A percentile compares a stretch with the other conserved stretches of the same genome.
phyloP scores from a whole-genome alignment of 2,797 vertebrate species.

The Staurois parvus region DNA sequence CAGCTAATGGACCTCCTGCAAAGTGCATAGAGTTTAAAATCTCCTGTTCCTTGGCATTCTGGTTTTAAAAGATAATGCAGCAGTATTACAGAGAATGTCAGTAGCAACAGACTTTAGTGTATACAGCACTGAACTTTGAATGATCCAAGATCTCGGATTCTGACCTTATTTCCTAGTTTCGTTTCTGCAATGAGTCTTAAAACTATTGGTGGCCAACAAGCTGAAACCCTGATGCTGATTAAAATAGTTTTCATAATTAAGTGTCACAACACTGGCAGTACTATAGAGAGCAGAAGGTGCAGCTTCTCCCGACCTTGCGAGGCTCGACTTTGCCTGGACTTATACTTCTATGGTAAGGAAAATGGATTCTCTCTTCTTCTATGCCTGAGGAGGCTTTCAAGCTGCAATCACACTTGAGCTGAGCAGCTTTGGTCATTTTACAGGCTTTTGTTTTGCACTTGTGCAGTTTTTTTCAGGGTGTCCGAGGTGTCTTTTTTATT shows the following conservation, averaged over 20 bases:
- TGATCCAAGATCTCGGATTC: background rate
- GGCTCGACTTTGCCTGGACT: too few relatives aligned
- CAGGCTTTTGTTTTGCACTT: too few relatives aligned
- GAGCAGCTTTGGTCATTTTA: too few relatives aligned
- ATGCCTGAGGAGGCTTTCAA: too few relatives aligned
- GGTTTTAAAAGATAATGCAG: constrained; percentile 54
- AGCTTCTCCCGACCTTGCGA: too few relatives aligned
- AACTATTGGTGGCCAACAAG: background rate
- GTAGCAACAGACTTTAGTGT: constrained; percentile 16
- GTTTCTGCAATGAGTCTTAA: background rate
- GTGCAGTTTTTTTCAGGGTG: too few relatives aligned
- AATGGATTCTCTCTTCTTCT: too few relatives aligned
- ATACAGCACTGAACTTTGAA: constrained; percentile 29
- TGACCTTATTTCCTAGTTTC: background rate
- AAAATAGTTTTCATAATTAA: background rate
- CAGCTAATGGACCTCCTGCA: constrained; percentile 60
- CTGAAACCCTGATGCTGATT: background rate
- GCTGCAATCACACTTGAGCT: too few relatives aligned
- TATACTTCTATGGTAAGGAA: too few relatives aligned
- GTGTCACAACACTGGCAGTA: too few relatives aligned
- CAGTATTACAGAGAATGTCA: constrained; percentile 14
- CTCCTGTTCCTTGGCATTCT: constrained; percentile 49
- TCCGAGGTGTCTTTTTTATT: too few relatives aligned
- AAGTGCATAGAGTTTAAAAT: constrained; percentile 57
- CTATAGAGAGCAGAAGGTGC: too few relatives aligned